A percentile compares a stretch with the other conserved stretches of the same genome.
Evolutionary conservation across 2,797 vertebrate species (phyloP).

Genomic region (Chiloscyllium punctatum): DNA sequence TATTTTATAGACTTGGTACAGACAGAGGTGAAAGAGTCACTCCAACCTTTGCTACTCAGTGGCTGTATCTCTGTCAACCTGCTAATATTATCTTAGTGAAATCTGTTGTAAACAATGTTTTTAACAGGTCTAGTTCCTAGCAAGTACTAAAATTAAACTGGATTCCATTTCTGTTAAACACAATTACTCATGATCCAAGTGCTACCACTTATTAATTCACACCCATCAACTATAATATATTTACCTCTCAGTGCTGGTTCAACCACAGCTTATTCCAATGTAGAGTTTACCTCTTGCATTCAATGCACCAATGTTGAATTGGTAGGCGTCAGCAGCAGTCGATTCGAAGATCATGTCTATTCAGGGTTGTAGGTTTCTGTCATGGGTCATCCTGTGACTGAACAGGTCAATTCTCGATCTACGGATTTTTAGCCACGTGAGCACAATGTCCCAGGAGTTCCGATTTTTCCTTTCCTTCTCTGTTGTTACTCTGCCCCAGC

Average conservation of each 20-base stretch:
- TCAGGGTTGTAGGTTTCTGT: not conserved
- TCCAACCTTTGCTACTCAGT: not conserved
- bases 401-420: not conserved
- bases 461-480: not conserved
- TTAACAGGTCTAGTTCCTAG: not conserved
- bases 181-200: not conserved
- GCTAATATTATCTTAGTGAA: not conserved
- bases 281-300: not conserved
- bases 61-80: not conserved
- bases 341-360: not conserved
- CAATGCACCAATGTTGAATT: not conserved
- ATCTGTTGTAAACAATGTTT: constrained; percentile 9
- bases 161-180: not conserved
- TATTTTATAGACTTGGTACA: constrained; percentile 17
- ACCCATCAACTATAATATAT: no score
- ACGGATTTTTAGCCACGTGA: not conserved
- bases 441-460: not conserved
- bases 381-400: not conserved
- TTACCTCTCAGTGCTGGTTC: not conserved
- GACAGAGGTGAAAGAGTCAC: constrained; percentile 16
- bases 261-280: not conserved
- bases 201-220: no score
- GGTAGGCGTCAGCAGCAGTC: no score
- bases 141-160: not conserved
- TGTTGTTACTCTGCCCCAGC: not conserved